Percentiles rank a stretch among this genome's conserved stretches.
Evolutionary conservation across 2,113 vertebrate species (phyloP).

Genomic region (Leucoraja erinaceus): DNA sequence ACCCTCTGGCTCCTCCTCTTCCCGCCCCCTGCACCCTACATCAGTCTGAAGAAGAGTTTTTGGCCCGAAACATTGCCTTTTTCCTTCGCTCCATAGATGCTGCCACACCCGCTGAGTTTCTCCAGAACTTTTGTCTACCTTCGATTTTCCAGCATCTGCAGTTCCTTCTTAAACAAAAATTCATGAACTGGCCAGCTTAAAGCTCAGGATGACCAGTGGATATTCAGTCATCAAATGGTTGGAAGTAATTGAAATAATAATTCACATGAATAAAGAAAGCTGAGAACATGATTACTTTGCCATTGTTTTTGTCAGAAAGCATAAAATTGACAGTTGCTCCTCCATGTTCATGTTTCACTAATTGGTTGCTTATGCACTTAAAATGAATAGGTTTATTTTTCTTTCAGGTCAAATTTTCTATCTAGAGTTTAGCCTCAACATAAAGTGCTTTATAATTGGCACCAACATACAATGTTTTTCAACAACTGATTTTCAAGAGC

Average conservation of each 20-base stretch:
- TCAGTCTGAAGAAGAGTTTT: no score
- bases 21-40: no score
- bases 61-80: no score
- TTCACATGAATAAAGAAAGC: neutral
- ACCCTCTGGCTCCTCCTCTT: no score
- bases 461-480: constrained; percentile 42
- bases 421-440: constrained; percentile 64
- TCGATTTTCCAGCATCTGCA: no score
- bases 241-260: neutral
- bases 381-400: constrained; percentile 19
- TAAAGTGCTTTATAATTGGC: neutral
- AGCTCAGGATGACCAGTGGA: neutral
- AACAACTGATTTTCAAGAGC: constrained; percentile 38
- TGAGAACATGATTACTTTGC: neutral
- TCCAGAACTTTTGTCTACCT: no score
- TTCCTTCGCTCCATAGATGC: no score
- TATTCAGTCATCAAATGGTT: no score
- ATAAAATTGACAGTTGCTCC: neutral
- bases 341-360: neutral
- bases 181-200: neutral
- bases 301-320: neutral
- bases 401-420: constrained; percentile 72
- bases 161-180: no score
- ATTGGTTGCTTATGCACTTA: neutral
- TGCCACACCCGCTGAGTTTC: no score